phyloP scores from a whole-genome alignment of 2,113 vertebrate species.

The Monopterus albus region DNA sequence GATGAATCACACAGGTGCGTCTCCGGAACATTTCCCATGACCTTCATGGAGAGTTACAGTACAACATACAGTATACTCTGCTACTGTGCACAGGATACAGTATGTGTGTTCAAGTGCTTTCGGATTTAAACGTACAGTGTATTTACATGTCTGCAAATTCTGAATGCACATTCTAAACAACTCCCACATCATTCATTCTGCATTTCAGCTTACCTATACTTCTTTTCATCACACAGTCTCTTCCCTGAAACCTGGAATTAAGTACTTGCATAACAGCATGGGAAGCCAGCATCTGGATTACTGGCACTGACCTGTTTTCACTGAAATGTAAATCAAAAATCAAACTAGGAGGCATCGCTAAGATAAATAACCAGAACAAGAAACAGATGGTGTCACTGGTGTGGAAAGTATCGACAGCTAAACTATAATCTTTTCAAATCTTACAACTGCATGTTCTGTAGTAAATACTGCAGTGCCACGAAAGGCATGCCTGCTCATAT shows the following conservation, averaged over 20 bases:
- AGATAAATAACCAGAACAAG: constrained; percentile 52
- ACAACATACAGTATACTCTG: fast-evolving
- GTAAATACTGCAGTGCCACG: constrained; percentile 11
- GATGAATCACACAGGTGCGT: constrained; percentile 64
- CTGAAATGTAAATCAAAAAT: constrained; percentile 36
- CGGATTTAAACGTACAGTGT: neutral
- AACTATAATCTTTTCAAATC: constrained; percentile 30
- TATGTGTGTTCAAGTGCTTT: neutral
- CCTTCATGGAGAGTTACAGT: constrained; percentile 28
- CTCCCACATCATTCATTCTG: neutral
- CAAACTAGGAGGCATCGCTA: constrained; percentile 22
- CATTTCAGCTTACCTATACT: constrained; percentile 12
- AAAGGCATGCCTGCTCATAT: neutral
- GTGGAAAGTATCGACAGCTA: constrained; percentile 47
- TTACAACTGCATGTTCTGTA: constrained; percentile 1
- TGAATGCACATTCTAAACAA: neutral
- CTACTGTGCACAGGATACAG: neutral
- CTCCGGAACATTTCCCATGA: constrained; percentile 72
- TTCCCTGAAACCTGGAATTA: constrained; percentile 41
- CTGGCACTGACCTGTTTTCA: constrained; percentile 39
- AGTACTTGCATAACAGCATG: constrained; percentile 60
- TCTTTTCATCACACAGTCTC: neutral
- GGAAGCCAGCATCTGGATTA: constrained; percentile 69
- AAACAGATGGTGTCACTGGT: constrained; percentile 56
- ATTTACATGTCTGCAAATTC: neutral